These are phyloP conservation scores for Homalodisca vitripennis DNA, from an alignment of 1,140 invertebrate species.

Conservation along the genomic window DNA sequence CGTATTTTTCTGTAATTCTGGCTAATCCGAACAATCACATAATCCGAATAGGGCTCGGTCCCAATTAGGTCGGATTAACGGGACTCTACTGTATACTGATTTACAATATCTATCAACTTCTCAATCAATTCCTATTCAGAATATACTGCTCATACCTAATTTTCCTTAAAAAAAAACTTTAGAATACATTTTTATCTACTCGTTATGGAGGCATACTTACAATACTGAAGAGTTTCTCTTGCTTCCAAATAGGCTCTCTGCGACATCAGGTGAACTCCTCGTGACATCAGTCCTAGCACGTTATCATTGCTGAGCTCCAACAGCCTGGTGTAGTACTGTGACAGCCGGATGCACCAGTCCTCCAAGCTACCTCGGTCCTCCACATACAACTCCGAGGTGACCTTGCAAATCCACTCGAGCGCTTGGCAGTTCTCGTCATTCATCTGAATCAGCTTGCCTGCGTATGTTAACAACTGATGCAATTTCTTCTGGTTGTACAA, in stretches of 20 bases:
- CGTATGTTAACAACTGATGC: neutral
- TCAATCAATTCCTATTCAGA: no score
- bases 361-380: neutral
- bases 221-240: constrained; percentile 51
- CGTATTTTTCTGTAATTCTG: no score
- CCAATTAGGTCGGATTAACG: no score
- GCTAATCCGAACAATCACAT: no score
- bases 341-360: neutral
- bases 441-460: neutral
- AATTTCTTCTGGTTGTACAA: constrained; percentile 12
- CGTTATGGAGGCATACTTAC: constrained; percentile 39
- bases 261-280: constrained; percentile 55
- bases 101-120: no score
- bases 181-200: no score
- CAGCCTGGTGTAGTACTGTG: neutral
- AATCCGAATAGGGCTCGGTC: no score
- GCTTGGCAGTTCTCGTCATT: neutral
- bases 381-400: neutral
- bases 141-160: no score
- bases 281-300: constrained; percentile 44
- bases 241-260: constrained; percentile 55
- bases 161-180: no score
- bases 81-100: no score
- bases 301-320: neutral
- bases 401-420: constrained; percentile 12